Evolutionary conservation across 2,888 invertebrate species (phyloP).

Genomic region (Cactoblastis cactorum): DNA sequence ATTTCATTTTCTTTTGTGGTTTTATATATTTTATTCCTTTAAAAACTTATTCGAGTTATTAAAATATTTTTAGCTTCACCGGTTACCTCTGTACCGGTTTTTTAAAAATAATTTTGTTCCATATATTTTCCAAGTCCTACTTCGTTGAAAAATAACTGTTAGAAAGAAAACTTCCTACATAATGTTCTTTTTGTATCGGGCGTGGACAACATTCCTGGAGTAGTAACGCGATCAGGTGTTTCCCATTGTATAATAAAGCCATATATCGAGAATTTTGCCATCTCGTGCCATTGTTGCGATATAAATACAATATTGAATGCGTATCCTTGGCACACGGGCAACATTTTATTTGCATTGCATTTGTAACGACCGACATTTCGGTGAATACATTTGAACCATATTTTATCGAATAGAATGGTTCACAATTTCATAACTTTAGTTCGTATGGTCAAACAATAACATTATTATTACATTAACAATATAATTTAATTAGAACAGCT

Average conservation of each 20-base stretch:
- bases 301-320: slow-evolving; percentile 23
- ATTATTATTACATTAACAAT: too few relatives aligned
- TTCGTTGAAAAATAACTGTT: not conserved
- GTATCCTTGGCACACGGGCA: slow-evolving; percentile 7
- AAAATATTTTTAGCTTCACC: too few relatives aligned
- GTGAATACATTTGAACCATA: not conserved
- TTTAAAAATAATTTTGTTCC: too few relatives aligned
- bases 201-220: not conserved
- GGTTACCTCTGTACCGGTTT: too few relatives aligned
- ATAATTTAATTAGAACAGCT: too few relatives aligned
- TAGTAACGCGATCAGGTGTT: slow-evolving; percentile 21
- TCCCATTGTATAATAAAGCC: slow-evolving; percentile 23
- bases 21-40: too few relatives aligned
- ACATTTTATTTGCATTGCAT: slow-evolving; percentile 12
- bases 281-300: slow-evolving; percentile 22
- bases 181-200: not conserved
- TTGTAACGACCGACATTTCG: slow-evolving; percentile 1
- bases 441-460: not conserved
- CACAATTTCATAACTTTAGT: not conserved
- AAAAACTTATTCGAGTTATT: too few relatives aligned
- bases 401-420: not conserved
- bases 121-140: too few relatives aligned
- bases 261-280: slow-evolving; percentile 22
- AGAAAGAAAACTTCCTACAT: not conserved
- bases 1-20: too few relatives aligned